Percentiles rank a stretch among this genome's conserved stretches.
phyloP scores from a whole-genome alignment of 30 jellyfish, hydroid and myxozoan species.

The Haliclystus octoradiatus region DNA sequence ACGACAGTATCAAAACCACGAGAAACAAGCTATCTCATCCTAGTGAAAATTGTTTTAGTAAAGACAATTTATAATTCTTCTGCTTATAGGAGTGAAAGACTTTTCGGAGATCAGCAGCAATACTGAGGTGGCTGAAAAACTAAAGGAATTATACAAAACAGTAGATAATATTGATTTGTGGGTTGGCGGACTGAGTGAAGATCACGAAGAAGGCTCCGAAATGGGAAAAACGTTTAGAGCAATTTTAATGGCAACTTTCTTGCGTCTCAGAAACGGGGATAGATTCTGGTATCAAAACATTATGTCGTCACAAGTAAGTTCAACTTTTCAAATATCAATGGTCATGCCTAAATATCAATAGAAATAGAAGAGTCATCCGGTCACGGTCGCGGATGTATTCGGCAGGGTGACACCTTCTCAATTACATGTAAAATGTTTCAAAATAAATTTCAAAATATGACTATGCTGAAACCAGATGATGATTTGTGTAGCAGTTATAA shows the following conservation, averaged over 20 bases:
- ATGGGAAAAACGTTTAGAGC: constrained; percentile 83
- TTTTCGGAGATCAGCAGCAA: constrained; percentile 61
- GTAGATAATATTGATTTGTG: constrained; percentile 80
- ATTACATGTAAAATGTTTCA: no score
- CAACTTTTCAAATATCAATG: neutral
- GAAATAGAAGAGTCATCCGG: no score
- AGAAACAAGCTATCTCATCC: no score
- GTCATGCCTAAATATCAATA: no score
- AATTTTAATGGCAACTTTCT: constrained; percentile 53
- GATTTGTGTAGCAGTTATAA: neutral
- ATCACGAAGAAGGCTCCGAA: constrained; percentile 75
- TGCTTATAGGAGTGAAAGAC: constrained; percentile 23
- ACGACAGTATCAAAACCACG: no score
- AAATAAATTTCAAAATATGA: no score
- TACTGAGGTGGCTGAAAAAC: constrained; percentile 30
- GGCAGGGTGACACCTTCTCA: no score
- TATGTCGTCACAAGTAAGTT: constrained; percentile 58
- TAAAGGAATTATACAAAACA: constrained; percentile 46
- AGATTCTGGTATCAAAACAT: constrained; percentile 74
- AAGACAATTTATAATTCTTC: neutral
- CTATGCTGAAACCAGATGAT: no score
- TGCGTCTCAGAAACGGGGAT: constrained; percentile 84
- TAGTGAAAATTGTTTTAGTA: neutral
- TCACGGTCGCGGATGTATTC: no score
- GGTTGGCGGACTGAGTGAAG: constrained; percentile 98